A percentile compares a stretch with the other conserved stretches of the same genome.
Evolutionary conservation across 2,888 invertebrate species (phyloP).

Genomic region (Drosophila parthenogenetica): DNA sequence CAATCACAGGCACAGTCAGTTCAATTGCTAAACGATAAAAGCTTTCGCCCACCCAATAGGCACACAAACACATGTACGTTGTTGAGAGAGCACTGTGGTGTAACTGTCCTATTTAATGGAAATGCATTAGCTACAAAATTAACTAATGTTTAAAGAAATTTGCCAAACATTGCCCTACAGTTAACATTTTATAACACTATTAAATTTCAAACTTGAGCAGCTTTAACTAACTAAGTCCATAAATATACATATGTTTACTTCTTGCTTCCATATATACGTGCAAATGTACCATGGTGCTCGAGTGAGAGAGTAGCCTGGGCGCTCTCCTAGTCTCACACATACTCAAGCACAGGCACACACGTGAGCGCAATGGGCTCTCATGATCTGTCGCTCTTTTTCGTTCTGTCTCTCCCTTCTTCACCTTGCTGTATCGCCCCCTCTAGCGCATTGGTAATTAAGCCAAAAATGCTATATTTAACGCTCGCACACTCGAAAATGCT

Average conservation of each 20-base stretch:
- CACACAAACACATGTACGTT: conserved; percentile 32
- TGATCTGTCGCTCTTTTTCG: conserved; percentile 15
- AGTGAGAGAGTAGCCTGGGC: background rate
- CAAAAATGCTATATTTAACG: conserved; percentile 68
- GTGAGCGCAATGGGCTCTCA: conserved; percentile 8
- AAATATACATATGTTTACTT: too few relatives aligned
- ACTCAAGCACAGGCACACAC: background rate
- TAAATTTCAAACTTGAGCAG: too few relatives aligned
- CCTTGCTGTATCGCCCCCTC: conserved; percentile 15
- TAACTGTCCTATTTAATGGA: too few relatives aligned
- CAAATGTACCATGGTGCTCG: too few relatives aligned
- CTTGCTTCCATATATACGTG: too few relatives aligned
- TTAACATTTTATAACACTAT: too few relatives aligned
- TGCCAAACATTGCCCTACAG: too few relatives aligned
- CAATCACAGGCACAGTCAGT: conserved; percentile 16
- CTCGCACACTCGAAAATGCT: conserved; percentile 34
- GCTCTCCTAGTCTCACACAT: background rate
- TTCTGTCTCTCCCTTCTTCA: background rate
- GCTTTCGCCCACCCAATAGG: background rate
- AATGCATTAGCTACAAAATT: too few relatives aligned
- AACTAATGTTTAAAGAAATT: too few relatives aligned
- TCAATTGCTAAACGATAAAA: conserved; percentile 37
- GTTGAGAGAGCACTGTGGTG: background rate
- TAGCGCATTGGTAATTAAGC: conserved; percentile 32
- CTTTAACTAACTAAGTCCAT: too few relatives aligned